These are phyloP conservation scores for Girardia tigrina DNA, from an alignment of 2,888 invertebrate species.

Conservation along the genomic window DNA sequence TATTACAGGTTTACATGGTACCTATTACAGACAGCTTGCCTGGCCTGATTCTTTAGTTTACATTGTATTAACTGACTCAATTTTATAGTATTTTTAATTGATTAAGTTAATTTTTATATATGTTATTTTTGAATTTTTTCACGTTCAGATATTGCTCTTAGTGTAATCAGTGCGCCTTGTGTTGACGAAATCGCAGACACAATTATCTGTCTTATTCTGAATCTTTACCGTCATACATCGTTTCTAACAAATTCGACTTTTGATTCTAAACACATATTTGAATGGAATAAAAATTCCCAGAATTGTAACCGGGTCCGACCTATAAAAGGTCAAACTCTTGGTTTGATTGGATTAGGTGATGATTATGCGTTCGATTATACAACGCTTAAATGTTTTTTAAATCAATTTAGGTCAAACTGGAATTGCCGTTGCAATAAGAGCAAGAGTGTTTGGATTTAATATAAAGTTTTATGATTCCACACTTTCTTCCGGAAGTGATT, in stretches of 20 bases:
- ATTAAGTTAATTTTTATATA: background rate
- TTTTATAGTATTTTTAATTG: no score
- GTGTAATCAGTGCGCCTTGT: conserved; percentile 33
- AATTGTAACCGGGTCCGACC: conserved; percentile 10
- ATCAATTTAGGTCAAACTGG: conserved; percentile 27
- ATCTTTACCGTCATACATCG: conserved; percentile 33
- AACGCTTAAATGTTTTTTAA: background rate
- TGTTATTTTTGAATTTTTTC: background rate
- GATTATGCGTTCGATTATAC: background rate
- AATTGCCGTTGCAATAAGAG: conserved; percentile 30
- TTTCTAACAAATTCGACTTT: conserved; percentile 24
- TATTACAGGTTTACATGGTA: no score
- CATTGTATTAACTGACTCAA: no score
- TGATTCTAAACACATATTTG: conserved; percentile 29
- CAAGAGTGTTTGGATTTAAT: conserved; percentile 32
- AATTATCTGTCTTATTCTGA: conserved; percentile 34
- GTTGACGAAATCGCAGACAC: conserved; percentile 35
- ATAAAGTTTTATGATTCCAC: conserved; percentile 30
- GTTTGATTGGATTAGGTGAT: conserved; percentile 35
- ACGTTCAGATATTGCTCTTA: conserved; percentile 34
- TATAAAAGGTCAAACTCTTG: conserved; percentile 35
- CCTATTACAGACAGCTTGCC: no score
- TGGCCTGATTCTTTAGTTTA: no score
- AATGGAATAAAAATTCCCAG: conserved; percentile 25
- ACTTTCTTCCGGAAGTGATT: conserved; percentile 15